These are phyloP conservation scores for Lycaena phlaeas DNA, from an alignment of 2,888 invertebrate species.

Conservation along the genomic window DNA sequence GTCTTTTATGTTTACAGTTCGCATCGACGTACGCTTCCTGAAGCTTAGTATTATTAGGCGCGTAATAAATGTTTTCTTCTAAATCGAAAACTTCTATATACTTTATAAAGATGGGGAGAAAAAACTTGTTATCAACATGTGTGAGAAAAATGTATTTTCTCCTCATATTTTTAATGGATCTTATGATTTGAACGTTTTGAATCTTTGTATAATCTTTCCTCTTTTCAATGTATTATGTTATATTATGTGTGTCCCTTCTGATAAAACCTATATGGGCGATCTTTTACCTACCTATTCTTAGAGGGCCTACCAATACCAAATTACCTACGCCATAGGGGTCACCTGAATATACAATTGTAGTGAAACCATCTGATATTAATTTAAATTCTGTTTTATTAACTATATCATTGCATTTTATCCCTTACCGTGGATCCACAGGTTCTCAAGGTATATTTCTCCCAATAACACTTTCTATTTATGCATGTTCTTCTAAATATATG, in stretches of 20 bases:
- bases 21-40: conserved; percentile 66
- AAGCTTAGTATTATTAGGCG: conserved; percentile 70
- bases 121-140: background rate
- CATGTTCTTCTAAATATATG: conserved; percentile 41
- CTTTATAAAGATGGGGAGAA: conserved; percentile 32
- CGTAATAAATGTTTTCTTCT: conserved; percentile 71
- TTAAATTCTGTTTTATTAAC: conserved; percentile 64
- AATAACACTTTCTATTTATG: conserved; percentile 64
- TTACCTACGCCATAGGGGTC: conserved; percentile 49
- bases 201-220: conserved; percentile 41
- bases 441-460: conserved; percentile 74
- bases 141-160: conserved; percentile 1
- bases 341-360: conserved; percentile 49
- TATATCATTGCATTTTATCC: conserved; percentile 67
- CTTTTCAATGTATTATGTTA: conserved; percentile 58
- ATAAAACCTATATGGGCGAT: conserved; percentile 38
- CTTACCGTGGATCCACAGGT: conserved; percentile 72
- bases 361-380: conserved; percentile 37
- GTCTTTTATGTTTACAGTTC: conserved; percentile 62
- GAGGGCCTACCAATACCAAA: conserved; percentile 34
- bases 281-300: conserved; percentile 41
- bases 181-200: conserved; percentile 25
- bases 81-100: conserved; percentile 43
- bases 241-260: conserved; percentile 57
- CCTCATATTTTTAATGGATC: background rate